Conservation (phyloP, 2,113 vertebrate species). For the Brachionichthys hirsutus region DNA sequence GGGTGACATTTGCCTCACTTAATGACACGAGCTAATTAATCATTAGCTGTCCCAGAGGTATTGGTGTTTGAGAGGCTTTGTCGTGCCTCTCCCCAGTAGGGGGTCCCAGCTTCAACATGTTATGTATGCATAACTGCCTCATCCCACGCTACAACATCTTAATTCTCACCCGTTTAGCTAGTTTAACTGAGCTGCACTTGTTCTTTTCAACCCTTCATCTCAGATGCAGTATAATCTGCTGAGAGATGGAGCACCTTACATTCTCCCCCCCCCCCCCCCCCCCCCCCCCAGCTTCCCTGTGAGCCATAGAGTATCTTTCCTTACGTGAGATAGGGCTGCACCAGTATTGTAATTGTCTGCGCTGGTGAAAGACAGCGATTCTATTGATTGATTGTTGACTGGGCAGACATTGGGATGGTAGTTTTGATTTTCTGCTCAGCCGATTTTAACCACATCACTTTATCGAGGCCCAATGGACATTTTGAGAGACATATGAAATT, state of each 20-base stretch:
- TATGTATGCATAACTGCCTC: conserved; percentile 84
- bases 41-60: conserved; percentile 97
- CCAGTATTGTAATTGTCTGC: conserved; percentile 8
- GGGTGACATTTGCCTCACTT: conserved; percentile 97
- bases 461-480: conserved; percentile 27
- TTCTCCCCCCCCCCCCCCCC: background rate
- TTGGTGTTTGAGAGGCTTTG: conserved; percentile 89
- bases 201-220: conserved; percentile 58
- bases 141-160: conserved; percentile 75
- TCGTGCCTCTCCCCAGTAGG: conserved; percentile 86
- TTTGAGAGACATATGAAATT: conserved; percentile 29
- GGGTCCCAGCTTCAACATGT: conserved; percentile 85
- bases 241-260: conserved; percentile 40
- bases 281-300: background rate
- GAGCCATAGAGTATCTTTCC: background rate
- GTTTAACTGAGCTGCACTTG: conserved; percentile 65
- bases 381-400: conserved; percentile 43
- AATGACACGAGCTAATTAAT: conserved; percentile 99
- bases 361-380: conserved; percentile 24
- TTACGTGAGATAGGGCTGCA: conserved; percentile 5
- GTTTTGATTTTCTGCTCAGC: conserved; percentile 37
- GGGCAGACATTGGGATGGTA: conserved; percentile 22
- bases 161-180: conserved; percentile 73
- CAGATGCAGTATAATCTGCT: conserved; percentile 57
- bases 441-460: conserved; percentile 39